Conservation (phyloP, 1,140 invertebrate species). For the Drosophila neocordata region DNA sequence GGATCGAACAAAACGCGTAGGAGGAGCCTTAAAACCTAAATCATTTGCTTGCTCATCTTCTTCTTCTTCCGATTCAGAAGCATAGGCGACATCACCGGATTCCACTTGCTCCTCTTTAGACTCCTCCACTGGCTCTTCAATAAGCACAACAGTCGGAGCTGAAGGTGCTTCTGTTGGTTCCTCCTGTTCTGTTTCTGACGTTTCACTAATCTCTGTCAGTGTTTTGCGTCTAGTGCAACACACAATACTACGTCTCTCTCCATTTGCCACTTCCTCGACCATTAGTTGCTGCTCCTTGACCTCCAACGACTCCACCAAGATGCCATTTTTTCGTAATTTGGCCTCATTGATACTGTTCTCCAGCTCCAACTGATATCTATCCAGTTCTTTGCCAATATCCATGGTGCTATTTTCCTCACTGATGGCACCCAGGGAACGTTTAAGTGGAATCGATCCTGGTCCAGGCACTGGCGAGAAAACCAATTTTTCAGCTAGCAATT, state of each 20-base stretch:
- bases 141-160: neutral
- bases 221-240: constrained; percentile 42
- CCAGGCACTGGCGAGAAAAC: constrained; percentile 68
- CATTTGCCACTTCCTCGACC: constrained; percentile 18
- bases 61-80: constrained; percentile 63
- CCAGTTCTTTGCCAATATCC: constrained; percentile 80
- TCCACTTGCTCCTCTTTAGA: neutral
- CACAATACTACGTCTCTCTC: constrained; percentile 38
- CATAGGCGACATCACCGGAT: constrained; percentile 70
- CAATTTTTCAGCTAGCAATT: constrained; percentile 73
- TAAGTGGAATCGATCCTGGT: constrained; percentile 16
- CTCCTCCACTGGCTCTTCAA: constrained; percentile 4
- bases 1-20: constrained; percentile 71
- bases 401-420: constrained; percentile 73
- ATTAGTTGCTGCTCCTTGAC: constrained; percentile 18
- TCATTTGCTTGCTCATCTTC: constrained; percentile 40
- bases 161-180: neutral
- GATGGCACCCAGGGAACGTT: constrained; percentile 67
- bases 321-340: constrained; percentile 65
- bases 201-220: constrained; percentile 59
- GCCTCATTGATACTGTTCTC: constrained; percentile 83
- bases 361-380: constrained; percentile 80
- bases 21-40: constrained; percentile 67
- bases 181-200: constrained; percentile 32
- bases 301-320: constrained; percentile 40